These are phyloP conservation scores for Scaptomyza hsui DNA, from an alignment of 1,140 invertebrate species.

Conservation along the genomic window DNA sequence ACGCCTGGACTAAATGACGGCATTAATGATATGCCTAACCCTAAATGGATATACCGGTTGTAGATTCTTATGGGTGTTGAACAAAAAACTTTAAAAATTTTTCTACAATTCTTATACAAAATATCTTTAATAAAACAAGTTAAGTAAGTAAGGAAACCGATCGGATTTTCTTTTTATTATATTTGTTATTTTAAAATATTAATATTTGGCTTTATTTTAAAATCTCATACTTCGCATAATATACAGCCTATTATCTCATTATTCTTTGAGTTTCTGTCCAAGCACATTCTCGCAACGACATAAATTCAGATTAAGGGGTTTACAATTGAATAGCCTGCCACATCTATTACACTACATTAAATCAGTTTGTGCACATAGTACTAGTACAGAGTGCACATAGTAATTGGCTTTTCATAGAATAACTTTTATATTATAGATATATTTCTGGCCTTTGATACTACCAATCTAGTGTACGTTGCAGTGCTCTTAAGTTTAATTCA, in stretches of 20 bases:
- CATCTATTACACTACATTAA: slow-evolving; percentile 32
- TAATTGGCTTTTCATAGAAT: not conserved
- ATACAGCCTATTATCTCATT: slow-evolving; percentile 1
- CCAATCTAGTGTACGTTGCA: not conserved
- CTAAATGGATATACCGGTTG: slow-evolving; percentile 30
- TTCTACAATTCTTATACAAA: too few relatives aligned
- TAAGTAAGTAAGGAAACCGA: too few relatives aligned
- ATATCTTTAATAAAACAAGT: too few relatives aligned
- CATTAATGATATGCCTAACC: slow-evolving; percentile 43
- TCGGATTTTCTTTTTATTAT: too few relatives aligned
- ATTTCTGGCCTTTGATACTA: not conserved
- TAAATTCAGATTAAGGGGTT: slow-evolving; percentile 44
- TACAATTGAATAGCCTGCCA: slow-evolving; percentile 48
- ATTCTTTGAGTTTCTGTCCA: slow-evolving; percentile 3
- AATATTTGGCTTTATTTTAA: too few relatives aligned
- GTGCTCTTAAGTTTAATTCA: not conserved
- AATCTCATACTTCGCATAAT: too few relatives aligned
- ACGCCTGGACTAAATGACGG: slow-evolving; percentile 33
- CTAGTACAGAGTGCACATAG: not conserved
- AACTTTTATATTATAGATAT: not conserved
- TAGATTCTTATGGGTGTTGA: slow-evolving; percentile 7
- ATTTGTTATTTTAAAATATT: too few relatives aligned
- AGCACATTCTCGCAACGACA: slow-evolving; percentile 6
- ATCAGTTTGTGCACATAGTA: slow-evolving; percentile 6
- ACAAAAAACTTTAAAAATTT: too few relatives aligned